Evolutionary conservation across 2,888 invertebrate species (phyloP), one percentile per base, ranked within the genome.

Genomic region (Sympetrum striolatum): DNA sequence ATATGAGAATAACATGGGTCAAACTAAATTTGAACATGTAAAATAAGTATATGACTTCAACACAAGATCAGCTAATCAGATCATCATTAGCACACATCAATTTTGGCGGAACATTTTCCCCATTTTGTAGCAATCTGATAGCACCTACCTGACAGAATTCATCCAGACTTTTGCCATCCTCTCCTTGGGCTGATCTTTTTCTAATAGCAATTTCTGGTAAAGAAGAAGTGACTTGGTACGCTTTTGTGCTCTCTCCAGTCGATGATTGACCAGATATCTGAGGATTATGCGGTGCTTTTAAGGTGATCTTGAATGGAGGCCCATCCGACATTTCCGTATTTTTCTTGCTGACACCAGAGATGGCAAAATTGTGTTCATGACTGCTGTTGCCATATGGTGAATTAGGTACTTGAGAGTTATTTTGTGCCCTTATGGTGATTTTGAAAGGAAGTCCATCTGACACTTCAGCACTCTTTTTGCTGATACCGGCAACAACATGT

Each of bases 221-320:
- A 5, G 90, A 93, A 92, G 80, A 91, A 53, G 91, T 90, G 86
- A 91, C n/a, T 90, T 90, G 73, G 48, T 81, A 86, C 80, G 58
- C 31, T 39, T 82, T 31, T 91, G 64, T 91, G 91, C 39, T 91
- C 96, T 96, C 93, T 96, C 96, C 91, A 97, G 97, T 97, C 97
- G 91, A 97, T 97, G 91, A 97, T 53, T 15, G 53, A 97, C 95
- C 97, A 97, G 92, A 97, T 97, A 94, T 97, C 97, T 92, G 97
- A 97, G 92, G 97, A 97, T 91, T 97, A 96, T 92, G 96, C 93
- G 93, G 94, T 91, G 93, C 93, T 91, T 95, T 95, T 91, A 96
- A 94, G 35, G 96, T 96, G 92, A 97, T 97, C 94, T 96, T 97
- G 94, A 95, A 97, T 92, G 96, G 96, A 91, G 60, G 35, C 8